These are phyloP conservation scores for Spodoptera picta DNA, from an alignment of 2,888 invertebrate species.

Conservation along the genomic window DNA sequence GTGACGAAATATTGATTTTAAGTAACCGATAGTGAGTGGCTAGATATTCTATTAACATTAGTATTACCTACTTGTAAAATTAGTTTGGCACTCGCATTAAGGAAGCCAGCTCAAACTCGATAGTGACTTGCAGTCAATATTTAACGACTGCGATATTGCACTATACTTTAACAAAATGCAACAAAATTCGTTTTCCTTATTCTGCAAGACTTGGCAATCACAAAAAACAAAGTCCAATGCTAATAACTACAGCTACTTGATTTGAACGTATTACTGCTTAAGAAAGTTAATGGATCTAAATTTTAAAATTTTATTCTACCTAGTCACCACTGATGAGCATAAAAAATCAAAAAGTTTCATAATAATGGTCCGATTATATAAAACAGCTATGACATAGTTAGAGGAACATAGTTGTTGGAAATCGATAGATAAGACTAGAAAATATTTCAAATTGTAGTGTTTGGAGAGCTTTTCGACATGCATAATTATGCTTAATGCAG, in stretches of 20 bases:
- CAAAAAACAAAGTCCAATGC: slow-evolving; percentile 23
- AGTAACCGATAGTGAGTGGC: too few species aligned
- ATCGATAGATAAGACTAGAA: slow-evolving; percentile 17
- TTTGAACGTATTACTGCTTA: slow-evolving; percentile 3
- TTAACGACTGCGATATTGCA: too few species aligned
- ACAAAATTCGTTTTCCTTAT: slow-evolving; percentile 2
- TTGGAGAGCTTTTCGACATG: slow-evolving; percentile 23
- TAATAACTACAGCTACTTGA: slow-evolving; percentile 3
- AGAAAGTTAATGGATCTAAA: slow-evolving; percentile 27
- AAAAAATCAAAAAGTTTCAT: slow-evolving; percentile 15
- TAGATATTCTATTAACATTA: too few species aligned
- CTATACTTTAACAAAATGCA: background rate
- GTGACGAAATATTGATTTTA: too few species aligned
- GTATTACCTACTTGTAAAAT: too few species aligned
- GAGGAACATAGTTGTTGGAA: slow-evolving; percentile 16
- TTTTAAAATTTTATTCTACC: slow-evolving; percentile 11
- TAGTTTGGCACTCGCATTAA: too few species aligned
- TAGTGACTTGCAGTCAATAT: slow-evolving; percentile 1
- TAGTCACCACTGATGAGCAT: slow-evolving; percentile 16
- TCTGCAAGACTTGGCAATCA: slow-evolving; percentile 7
- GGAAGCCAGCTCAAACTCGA: background rate
- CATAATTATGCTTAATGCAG: slow-evolving; percentile 12
- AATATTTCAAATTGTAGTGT: slow-evolving; percentile 12
- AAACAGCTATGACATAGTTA: slow-evolving; percentile 16
- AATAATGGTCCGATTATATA: slow-evolving; percentile 33